Conservation (phyloP, 2,113 vertebrate species). For the Pelusios castaneus region DNA sequence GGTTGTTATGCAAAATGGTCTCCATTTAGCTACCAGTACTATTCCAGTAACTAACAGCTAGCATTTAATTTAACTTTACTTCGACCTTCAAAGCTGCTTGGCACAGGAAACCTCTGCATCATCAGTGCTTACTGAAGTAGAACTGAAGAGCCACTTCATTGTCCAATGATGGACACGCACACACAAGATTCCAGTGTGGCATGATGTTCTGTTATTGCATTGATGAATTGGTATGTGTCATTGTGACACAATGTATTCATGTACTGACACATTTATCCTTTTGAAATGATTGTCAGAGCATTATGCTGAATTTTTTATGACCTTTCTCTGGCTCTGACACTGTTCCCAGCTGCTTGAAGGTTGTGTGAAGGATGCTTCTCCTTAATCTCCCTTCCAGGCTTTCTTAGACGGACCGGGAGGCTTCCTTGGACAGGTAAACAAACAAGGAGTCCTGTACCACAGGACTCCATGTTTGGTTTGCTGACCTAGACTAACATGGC, state of each 20-base stretch:
- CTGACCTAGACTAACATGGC: too few relatives aligned
- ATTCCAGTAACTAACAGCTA: neutral
- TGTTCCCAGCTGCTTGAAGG: neutral
- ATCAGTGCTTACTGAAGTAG: neutral
- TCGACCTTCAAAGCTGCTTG: neutral
- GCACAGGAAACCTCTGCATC: neutral
- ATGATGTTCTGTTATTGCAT: neutral
- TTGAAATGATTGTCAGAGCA: neutral
- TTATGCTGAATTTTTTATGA: neutral
- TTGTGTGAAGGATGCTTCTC: neutral
- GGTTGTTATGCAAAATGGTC: neutral
- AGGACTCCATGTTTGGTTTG: too few relatives aligned
- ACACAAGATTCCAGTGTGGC: neutral
- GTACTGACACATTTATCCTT: neutral
- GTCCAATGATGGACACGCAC: neutral
- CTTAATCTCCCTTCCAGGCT: neutral
- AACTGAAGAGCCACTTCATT: neutral
- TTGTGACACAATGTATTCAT: neutral
- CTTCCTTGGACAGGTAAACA: neutral
- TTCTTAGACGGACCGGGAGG: neutral
- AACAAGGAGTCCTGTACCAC: too few relatives aligned
- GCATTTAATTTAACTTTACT: neutral
- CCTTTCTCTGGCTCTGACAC: neutral
- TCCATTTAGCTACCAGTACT: neutral
- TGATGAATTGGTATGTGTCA: neutral